phyloP scores from a whole-genome alignment of 2,797 vertebrate genomes.

The Nannoperca australis region DNA sequence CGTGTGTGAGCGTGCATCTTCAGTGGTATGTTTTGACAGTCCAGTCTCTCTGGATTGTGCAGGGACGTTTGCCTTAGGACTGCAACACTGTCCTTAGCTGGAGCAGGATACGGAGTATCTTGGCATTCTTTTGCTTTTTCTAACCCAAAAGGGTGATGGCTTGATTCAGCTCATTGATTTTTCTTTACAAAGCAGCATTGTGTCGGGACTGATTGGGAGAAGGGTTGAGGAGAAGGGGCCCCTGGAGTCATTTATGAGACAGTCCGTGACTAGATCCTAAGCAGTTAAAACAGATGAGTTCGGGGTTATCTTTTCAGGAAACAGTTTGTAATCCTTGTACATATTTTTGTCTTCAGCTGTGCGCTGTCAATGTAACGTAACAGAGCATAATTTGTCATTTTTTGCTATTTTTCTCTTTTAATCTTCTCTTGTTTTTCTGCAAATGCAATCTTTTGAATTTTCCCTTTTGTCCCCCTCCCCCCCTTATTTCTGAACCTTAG shows the following conservation, averaged over 20 bases:
- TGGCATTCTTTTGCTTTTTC: constrained; percentile 68
- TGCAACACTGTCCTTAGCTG: constrained; percentile 47
- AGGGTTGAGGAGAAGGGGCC: constrained; percentile 68
- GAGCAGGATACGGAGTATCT: constrained; percentile 44
- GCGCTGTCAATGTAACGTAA: constrained; percentile 43
- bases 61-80: constrained; percentile 49
- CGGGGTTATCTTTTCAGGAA: constrained; percentile 62
- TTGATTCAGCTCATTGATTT: constrained; percentile 80
- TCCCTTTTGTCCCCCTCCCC: constrained; percentile 80
- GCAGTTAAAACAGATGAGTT: constrained; percentile 72
- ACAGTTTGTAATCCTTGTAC: constrained; percentile 54
- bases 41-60: constrained; percentile 17
- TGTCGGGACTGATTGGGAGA: constrained; percentile 72
- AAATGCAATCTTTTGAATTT: constrained; percentile 78
- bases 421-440: constrained; percentile 61
- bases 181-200: constrained; percentile 72
- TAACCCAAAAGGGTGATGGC: constrained; percentile 70
- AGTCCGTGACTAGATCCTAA: constrained; percentile 69
- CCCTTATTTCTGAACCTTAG: constrained; percentile 87
- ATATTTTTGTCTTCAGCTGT: constrained; percentile 55
- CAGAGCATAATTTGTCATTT: constrained; percentile 42
- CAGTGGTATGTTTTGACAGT: constrained; percentile 29
- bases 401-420: constrained; percentile 59
- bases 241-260: constrained; percentile 72
- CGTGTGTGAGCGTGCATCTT: constrained; percentile 8